Evolutionary conservation across 1,140 invertebrate species (phyloP).

Genomic region (Bombus superbus): DNA sequence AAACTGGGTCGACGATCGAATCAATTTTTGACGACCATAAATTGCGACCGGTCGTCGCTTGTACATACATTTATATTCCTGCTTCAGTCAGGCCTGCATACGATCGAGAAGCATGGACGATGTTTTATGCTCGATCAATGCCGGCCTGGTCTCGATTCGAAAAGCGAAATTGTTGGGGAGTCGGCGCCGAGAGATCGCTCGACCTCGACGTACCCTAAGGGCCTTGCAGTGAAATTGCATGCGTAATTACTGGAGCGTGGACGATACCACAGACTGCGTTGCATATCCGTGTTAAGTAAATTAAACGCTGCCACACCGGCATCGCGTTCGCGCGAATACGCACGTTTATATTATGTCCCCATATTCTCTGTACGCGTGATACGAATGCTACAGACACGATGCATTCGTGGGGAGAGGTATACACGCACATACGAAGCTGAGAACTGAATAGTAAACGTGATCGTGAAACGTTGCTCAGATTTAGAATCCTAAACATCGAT

Average conservation of each 20-base stretch:
- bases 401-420: background rate
- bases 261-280: slow-evolving; percentile 34
- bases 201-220: slow-evolving; percentile 63
- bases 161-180: slow-evolving; percentile 52
- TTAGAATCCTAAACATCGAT: background rate
- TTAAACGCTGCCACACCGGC: slow-evolving; percentile 47
- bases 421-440: background rate
- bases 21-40: slow-evolving; percentile 1
- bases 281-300: slow-evolving; percentile 55
- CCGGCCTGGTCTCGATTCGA: slow-evolving; percentile 49
- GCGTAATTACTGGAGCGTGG: slow-evolving; percentile 59
- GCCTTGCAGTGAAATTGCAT: slow-evolving; percentile 55
- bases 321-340: background rate
- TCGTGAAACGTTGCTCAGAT: background rate
- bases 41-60: background rate
- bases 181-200: slow-evolving; percentile 48
- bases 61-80: background rate
- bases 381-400: background rate
- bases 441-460: background rate
- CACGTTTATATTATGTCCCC: slow-evolving; percentile 19
- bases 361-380: slow-evolving; percentile 21
- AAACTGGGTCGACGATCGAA: slow-evolving; percentile 14
- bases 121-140: slow-evolving; percentile 52
- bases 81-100: background rate
- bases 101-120: background rate